Conservation (phyloP, 2,113 vertebrate species). For the Sus scrofa region DNA sequence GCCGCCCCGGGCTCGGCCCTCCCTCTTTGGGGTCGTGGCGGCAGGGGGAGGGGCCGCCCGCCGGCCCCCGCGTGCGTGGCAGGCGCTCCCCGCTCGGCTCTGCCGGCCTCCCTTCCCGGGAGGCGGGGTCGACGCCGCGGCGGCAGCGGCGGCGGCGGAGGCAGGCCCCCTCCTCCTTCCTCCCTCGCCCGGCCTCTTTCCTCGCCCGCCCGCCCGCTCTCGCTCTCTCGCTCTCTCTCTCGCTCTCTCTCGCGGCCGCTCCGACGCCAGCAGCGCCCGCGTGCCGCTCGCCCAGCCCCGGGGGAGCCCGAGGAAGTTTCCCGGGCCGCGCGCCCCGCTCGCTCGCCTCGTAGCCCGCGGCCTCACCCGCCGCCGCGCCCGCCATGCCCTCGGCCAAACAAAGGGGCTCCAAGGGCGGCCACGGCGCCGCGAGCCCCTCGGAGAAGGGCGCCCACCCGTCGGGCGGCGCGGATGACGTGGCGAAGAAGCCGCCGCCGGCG, state of each 20-base stretch:
- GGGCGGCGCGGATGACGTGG: conserved; percentile 84
- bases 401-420: conserved; percentile 84
- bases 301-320: conserved; percentile 36
- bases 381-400: conserved; percentile 83
- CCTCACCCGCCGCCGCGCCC: conserved; percentile 38
- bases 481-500: conserved; percentile 81
- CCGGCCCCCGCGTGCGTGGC: conserved; percentile 78
- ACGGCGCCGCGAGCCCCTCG: conserved; percentile 74
- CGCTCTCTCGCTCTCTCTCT: not conserved
- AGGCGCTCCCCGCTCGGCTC: conserved; percentile 47
- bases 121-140: conserved; percentile 77
- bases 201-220: not conserved
- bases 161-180: not conserved
- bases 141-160: conserved; percentile 7
- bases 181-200: conserved; percentile 40
- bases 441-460: conserved; percentile 84
- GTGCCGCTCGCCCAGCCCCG: conserved; percentile 32
- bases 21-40: conserved; percentile 52
- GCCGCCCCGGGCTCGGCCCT: not conserved
- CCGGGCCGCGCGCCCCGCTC: conserved; percentile 62
- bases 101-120: conserved; percentile 65
- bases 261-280: conserved; percentile 70
- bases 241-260: conserved; percentile 44
- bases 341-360: not conserved
- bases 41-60: conserved; percentile 48